phyloP scores from a whole-genome alignment of 1,140 invertebrate species.

The Drosophila bipectinata region DNA sequence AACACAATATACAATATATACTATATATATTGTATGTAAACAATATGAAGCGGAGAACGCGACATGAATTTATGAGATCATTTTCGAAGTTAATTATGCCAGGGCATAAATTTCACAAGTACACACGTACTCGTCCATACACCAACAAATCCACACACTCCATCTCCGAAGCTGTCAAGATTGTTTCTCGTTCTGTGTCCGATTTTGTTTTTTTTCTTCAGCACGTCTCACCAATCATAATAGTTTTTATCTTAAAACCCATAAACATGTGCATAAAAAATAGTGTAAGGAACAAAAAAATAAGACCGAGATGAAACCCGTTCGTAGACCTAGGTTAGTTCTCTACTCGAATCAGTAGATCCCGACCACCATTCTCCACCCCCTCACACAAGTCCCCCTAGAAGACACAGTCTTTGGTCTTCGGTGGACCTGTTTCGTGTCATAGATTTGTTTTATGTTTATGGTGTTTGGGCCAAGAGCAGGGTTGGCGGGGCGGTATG shows the following conservation, averaged over 20 bases:
- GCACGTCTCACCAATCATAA: conserved; percentile 75
- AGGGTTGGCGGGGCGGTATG: not conserved
- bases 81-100: conserved; percentile 79
- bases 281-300: conserved; percentile 23
- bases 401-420: conserved; percentile 28
- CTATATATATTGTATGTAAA: conserved; percentile 56
- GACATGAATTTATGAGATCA: conserved; percentile 80
- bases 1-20: conserved; percentile 32
- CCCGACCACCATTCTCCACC: not conserved
- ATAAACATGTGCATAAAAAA: conserved; percentile 75
- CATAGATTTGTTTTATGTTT: conserved; percentile 81
- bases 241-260: conserved; percentile 72
- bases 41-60: conserved; percentile 55
- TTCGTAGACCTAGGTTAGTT: conserved; percentile 81
- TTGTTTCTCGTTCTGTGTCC: conserved; percentile 34
- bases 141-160: conserved; percentile 12
- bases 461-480: conserved; percentile 72
- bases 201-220: conserved; percentile 6
- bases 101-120: conserved; percentile 68
- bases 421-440: conserved; percentile 72
- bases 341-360: conserved; percentile 42
- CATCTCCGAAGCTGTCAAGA: conserved; percentile 55
- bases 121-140: conserved; percentile 17
- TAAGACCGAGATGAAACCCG: conserved; percentile 57
- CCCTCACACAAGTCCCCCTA: conserved; percentile 18